Evolutionary conservation across 2,888 invertebrate species (phyloP), one percentile per base, ranked within the genome.

Genomic region (Agrotis segetum): DNA sequence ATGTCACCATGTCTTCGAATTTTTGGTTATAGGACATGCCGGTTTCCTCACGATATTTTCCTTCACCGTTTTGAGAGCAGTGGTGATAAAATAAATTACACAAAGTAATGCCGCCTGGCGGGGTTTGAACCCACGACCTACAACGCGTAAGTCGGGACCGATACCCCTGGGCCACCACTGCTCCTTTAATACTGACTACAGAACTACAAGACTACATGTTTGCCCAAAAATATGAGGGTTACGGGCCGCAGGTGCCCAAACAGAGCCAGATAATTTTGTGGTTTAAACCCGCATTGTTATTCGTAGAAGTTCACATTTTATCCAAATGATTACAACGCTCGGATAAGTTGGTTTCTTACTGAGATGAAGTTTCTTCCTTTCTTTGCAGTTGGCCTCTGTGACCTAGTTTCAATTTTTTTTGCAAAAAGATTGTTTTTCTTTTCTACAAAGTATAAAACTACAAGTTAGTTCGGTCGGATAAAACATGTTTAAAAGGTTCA

Each of bases 281-380:
- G 16, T 16, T 56, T n/a, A 53, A 13, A 13, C 40, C 40, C 4
- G 44, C 60, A 56, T 69, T 77, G 60, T 80, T 83, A 71, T 56
- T 52, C 34, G n/a, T 14, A 24, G 21, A 70, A 74, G 14, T 53
- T 73, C 78, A 58, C 52, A 59, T 62, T 74, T 60, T 61, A 67
- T 67, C 62, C 67, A 72, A 72, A 84, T 66, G 67, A 74, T 61
- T 74, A 65, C 60, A 69, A 56, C 63, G 49, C 79, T 19, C 21
- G 49, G 62, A 66, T 65, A 67, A 71, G 47, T 72, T 70, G 59
- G 73, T 66, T 75, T 84, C 83, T 81, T 71, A 78, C 79, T 55
- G 56, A 19, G 77, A 82, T 78, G 81, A 82, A 85, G 83, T 84
- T 85, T 81, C 71, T 79, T 85, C 1, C 34, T 34, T 34, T 34